phyloP scores from a whole-genome alignment of 2,888 invertebrate species.

The Heteropelma amictum region DNA sequence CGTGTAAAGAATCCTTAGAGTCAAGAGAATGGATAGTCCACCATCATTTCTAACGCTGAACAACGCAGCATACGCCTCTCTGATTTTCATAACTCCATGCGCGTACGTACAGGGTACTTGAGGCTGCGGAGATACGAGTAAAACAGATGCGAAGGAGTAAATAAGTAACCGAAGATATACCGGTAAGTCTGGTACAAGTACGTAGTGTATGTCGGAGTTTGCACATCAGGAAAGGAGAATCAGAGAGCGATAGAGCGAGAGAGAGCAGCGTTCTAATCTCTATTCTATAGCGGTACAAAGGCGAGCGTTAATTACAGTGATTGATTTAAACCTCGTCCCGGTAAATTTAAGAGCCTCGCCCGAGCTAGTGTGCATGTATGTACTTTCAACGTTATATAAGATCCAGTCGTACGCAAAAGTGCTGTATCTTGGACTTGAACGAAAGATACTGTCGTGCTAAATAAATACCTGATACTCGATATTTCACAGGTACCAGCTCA shows the following conservation, averaged over 20 bases:
- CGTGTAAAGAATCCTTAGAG: background rate
- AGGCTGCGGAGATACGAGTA: background rate
- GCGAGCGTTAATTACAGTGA: conserved; percentile 73
- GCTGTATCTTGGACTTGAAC: conserved; percentile 19
- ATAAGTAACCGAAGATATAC: conserved; percentile 30
- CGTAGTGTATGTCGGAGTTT: conserved; percentile 10
- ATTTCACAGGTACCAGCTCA: background rate
- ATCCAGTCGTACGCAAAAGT: conserved; percentile 14
- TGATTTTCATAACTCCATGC: background rate
- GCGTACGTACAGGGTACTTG: background rate
- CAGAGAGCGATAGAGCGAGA: background rate
- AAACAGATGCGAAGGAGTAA: conserved; percentile 30
- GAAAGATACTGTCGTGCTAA: conserved; percentile 23
- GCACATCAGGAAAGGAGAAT: background rate
- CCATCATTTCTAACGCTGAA: background rate
- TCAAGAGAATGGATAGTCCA: background rate
- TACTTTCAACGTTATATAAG: conserved; percentile 5
- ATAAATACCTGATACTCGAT: conserved; percentile 18
- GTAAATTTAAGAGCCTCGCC: conserved; percentile 70
- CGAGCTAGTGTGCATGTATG: conserved; percentile 29
- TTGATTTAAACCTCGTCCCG: conserved; percentile 71
- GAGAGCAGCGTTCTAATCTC: conserved; percentile 63
- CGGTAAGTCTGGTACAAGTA: conserved; percentile 28
- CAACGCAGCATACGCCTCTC: background rate
- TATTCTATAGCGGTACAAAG: conserved; percentile 65